phyloP scores from a whole-genome alignment of 2,797 vertebrate genomes.

The Phalanger gymnotis region DNA sequence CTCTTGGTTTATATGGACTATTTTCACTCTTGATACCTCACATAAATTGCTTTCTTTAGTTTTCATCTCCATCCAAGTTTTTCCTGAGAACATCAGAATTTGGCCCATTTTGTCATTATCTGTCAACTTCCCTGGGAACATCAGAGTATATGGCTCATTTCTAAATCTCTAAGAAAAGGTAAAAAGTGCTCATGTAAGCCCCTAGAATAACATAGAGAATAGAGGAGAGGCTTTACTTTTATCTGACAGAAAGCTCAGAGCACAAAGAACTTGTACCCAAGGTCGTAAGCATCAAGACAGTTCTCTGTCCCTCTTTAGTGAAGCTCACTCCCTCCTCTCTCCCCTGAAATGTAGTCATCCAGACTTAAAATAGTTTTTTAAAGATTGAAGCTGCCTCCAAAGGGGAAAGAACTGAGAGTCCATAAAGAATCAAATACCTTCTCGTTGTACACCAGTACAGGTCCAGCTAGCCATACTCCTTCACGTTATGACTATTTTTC shows the following conservation, averaged over 20 bases:
- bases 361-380: not conserved
- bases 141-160: not conserved
- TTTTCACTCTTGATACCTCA: not conserved
- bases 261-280: not conserved
- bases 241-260: not conserved
- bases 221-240: not conserved
- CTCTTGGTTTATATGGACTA: not conserved
- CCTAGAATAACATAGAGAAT: not conserved
- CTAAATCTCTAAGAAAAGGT: not conserved
- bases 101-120: not conserved
- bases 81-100: not conserved
- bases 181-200: not conserved
- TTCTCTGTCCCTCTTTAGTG: not conserved
- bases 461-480: not conserved
- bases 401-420: not conserved
- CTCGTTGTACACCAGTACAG: not conserved
- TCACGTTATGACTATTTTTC: not conserved
- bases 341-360: not conserved
- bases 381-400: not conserved
- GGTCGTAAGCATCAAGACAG: not conserved
- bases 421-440: not conserved
- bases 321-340: not conserved
- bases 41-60: not conserved
- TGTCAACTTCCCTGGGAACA: not conserved
- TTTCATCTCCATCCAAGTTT: not conserved